Percentiles rank a stretch among this genome's conserved stretches.
phyloP scores from a whole-genome alignment of 1,140 invertebrate genomes.

The Dendrolimus punctatus region DNA sequence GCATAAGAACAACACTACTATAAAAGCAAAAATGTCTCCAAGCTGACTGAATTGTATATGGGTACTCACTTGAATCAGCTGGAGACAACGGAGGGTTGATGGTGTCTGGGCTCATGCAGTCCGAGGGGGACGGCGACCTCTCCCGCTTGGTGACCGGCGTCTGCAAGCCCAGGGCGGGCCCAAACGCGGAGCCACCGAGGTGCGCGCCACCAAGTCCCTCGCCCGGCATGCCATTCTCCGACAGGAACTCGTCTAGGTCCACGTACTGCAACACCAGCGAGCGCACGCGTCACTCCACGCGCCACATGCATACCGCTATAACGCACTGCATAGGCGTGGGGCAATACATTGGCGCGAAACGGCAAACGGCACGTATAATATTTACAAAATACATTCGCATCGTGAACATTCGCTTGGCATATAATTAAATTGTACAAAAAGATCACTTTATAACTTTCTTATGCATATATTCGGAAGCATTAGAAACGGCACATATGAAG shows the following conservation, averaged over 20 bases:
- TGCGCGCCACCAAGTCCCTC: conserved; percentile 79
- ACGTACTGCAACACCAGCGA: conserved; percentile 83
- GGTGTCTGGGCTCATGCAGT: conserved; percentile 88
- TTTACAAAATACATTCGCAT: conserved; percentile 7
- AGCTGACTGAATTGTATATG: background rate
- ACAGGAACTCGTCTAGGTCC: conserved; percentile 96
- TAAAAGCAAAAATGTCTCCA: too few species aligned
- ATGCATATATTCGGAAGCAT: conserved; percentile 3
- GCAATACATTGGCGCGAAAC: background rate
- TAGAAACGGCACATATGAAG: conserved; percentile 1
- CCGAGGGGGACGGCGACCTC: conserved; percentile 86
- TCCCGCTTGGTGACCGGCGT: conserved; percentile 80
- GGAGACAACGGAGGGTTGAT: conserved; percentile 87
- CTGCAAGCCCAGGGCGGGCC: conserved; percentile 72
- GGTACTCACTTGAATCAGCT: conserved; percentile 86
- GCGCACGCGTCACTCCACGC: conserved; percentile 16
- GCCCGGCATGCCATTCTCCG: conserved; percentile 91
- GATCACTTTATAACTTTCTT: conserved; percentile 2
- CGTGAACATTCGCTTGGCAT: conserved; percentile 12
- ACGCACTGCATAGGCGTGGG: conserved; percentile 6
- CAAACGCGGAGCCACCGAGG: conserved; percentile 72
- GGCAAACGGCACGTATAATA: background rate
- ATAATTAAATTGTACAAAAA: background rate
- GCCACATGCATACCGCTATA: background rate
- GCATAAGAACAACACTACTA: too few species aligned